These are phyloP conservation scores for Osmerus eperlanus DNA, from an alignment of 2,113 vertebrate genomes.

Conservation along the genomic window DNA sequence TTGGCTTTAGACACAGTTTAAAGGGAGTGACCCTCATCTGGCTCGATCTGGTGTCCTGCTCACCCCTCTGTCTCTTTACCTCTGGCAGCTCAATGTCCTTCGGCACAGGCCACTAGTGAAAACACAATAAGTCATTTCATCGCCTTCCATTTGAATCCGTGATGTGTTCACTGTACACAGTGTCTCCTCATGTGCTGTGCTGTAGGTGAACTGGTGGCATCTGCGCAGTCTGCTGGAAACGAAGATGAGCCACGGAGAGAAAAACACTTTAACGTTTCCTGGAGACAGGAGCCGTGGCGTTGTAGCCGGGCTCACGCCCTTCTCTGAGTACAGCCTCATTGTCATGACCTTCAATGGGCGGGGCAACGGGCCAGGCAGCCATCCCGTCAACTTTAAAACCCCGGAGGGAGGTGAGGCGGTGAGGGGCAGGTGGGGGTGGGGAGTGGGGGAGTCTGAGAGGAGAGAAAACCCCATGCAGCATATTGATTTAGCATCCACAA, in stretches of 20 bases:
- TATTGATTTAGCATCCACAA: constrained; percentile 52
- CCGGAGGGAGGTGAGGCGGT: constrained; percentile 90
- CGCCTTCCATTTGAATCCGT: background rate
- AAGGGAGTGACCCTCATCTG: constrained; percentile 52
- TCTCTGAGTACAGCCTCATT: constrained; percentile 87
- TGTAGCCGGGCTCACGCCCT: constrained; percentile 82
- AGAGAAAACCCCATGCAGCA: constrained; percentile 35
- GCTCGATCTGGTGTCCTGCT: constrained; percentile 10
- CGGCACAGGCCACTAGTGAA: background rate
- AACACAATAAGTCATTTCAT: constrained; percentile 4
- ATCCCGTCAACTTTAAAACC: constrained; percentile 81
- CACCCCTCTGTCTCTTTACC: constrained; percentile 24
- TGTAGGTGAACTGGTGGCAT: constrained; percentile 91
- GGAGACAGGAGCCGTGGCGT: constrained; percentile 78
- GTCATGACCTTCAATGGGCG: constrained; percentile 87
- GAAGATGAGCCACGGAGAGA: constrained; percentile 78
- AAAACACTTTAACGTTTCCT: constrained; percentile 74
- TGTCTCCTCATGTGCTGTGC: constrained; percentile 1
- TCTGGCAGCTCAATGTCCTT: constrained; percentile 24
- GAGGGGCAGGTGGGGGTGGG: background rate
- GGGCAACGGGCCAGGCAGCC: constrained; percentile 91
- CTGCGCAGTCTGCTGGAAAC: constrained; percentile 78
- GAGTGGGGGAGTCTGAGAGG: background rate
- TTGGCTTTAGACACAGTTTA: constrained; percentile 58
- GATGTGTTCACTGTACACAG: background rate